Evolutionary conservation across 2,113 vertebrate species (phyloP).

Genomic region (Turnix velox): DNA sequence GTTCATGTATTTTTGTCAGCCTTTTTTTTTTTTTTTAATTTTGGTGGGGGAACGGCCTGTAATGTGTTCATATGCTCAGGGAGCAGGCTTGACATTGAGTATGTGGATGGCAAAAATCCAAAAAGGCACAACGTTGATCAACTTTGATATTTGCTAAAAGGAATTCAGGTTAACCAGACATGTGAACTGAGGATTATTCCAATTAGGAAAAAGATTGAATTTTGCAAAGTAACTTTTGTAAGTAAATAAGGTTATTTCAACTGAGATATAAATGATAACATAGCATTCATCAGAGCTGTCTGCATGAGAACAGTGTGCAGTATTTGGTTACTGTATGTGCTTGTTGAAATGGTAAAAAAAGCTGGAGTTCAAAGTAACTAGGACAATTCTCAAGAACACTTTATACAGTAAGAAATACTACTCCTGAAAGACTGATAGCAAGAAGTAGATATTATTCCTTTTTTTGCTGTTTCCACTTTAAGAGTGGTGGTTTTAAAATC

Average conservation of each 20-base stretch:
- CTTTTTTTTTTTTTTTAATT: not conserved
- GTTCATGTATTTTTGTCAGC: not conserved
- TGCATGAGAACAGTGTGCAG: not conserved
- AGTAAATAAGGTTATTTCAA: not conserved
- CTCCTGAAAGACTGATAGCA: not conserved
- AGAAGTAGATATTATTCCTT: not conserved
- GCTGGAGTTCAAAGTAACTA: not conserved
- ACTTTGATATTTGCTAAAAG: not conserved
- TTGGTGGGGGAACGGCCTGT: not conserved
- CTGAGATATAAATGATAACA: not conserved
- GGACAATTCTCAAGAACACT: not conserved
- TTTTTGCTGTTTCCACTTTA: not conserved
- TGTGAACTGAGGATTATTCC: not conserved
- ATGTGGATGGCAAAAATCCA: not conserved
- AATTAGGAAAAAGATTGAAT: not conserved
- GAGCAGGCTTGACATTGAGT: not conserved
- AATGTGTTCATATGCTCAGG: not conserved
- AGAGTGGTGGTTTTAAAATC: not conserved
- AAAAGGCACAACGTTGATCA: rapidly evolving
- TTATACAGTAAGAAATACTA: not conserved
- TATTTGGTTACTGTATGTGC: not conserved
- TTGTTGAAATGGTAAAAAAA: not conserved
- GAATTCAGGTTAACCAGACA: not conserved
- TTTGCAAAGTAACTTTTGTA: not conserved
- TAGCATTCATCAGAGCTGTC: not conserved